phyloP scores from a whole-genome alignment of 2,797 vertebrate genomes.

The Tokudaia tokunoshimensis region DNA sequence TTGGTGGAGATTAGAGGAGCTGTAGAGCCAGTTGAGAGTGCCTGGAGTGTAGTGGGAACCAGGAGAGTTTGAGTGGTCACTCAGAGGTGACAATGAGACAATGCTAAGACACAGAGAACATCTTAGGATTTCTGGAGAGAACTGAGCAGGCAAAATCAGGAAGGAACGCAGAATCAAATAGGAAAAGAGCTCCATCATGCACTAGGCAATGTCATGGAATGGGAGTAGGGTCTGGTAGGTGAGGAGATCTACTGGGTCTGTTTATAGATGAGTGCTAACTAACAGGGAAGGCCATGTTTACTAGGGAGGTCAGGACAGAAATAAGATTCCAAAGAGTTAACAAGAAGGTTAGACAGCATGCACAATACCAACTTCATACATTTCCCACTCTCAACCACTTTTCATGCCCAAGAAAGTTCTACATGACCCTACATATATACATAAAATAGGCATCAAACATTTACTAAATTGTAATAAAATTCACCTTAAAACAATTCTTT shows the following conservation, averaged over 20 bases:
- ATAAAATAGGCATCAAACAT: not conserved
- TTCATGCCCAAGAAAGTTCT: not conserved
- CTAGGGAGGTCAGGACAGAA: not conserved
- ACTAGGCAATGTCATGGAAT: not conserved
- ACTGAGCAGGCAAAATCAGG: not conserved
- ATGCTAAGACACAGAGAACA: not conserved
- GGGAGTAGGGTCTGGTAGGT: not conserved
- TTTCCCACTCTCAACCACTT: not conserved
- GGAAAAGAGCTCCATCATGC: not conserved
- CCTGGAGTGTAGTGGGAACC: not conserved
- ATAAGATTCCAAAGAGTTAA: not conserved
- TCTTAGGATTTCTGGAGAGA: not conserved
- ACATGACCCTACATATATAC: not conserved
- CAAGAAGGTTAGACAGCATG: not conserved
- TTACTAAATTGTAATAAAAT: not conserved
- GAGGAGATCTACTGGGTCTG: not conserved
- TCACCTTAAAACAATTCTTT: not conserved
- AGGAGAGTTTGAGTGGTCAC: not conserved
- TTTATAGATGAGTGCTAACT: not conserved
- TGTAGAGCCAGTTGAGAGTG: not conserved
- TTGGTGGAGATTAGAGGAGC: constrained; percentile 4
- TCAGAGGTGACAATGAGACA: not conserved
- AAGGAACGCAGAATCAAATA: not conserved
- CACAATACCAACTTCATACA: not conserved
- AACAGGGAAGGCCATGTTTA: not conserved